Conservation (phyloP, 2,797 vertebrate species). For the Molossus alvarezi region DNA sequence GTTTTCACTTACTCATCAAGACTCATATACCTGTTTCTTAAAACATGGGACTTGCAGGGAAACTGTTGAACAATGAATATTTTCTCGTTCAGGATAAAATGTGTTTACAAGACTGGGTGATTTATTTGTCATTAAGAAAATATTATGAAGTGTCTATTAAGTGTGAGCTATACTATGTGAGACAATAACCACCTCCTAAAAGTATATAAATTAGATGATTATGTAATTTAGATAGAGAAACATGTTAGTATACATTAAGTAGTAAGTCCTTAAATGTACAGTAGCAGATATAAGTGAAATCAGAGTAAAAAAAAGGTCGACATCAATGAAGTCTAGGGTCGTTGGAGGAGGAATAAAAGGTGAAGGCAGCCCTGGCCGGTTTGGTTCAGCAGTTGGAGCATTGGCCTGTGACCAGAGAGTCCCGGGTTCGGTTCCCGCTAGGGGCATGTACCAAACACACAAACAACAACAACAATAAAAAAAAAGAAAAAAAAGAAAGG, state of each 20-base stretch:
- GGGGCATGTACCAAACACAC: no score
- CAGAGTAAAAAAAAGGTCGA: not conserved
- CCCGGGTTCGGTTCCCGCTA: no score
- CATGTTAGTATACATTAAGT: not conserved
- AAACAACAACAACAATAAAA: no score
- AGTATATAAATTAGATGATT: not conserved
- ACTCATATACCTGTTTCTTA: not conserved
- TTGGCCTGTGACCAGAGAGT: no score
- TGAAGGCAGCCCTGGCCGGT: not conserved
- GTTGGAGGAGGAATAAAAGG: not conserved
- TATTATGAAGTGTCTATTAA: not conserved
- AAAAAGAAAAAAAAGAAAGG: no score
- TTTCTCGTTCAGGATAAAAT: not conserved
- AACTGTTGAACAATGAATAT: not conserved
- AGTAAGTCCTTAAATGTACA: not conserved
- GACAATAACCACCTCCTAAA: not conserved
- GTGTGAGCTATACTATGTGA: not conserved
- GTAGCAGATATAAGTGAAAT: not conserved
- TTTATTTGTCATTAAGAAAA: not conserved
- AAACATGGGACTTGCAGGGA: rapidly evolving
- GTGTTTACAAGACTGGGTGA: not conserved
- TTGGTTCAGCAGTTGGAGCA: no score
- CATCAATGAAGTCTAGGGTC: not conserved
- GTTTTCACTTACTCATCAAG: not conserved
- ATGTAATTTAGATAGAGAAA: not conserved